These are phyloP conservation scores for Vidua chalybeata DNA, from an alignment of 2,113 vertebrate genomes.

Conservation along the genomic window DNA sequence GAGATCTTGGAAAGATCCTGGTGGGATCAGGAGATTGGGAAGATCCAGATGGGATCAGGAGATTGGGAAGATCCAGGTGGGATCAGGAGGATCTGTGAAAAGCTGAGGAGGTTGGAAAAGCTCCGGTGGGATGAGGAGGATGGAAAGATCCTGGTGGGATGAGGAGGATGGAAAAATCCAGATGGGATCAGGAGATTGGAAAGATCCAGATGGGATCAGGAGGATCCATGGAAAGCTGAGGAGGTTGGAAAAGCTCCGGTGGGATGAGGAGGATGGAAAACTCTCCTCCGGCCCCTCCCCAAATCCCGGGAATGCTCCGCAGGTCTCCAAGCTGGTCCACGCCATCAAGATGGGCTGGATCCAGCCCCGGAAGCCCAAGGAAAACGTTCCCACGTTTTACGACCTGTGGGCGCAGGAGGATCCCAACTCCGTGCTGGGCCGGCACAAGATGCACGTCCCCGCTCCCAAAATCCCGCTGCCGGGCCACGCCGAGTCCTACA, in stretches of 20 bases:
- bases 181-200: neutral
- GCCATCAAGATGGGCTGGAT: neutral
- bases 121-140: neutral
- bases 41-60: no score
- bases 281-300: rapidly evolving
- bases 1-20: no score
- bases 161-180: neutral
- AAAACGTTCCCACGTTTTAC: rapidly evolving
- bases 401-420: neutral
- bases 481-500: neutral
- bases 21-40: no score
- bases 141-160: neutral
- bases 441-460: neutral
- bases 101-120: neutral
- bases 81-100: no score
- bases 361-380: neutral
- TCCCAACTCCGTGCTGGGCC: neutral
- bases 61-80: no score
- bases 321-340: neutral
- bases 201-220: neutral
- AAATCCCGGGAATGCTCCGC: neutral
- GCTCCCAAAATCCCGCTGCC: neutral
- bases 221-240: neutral
- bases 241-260: rapidly evolving
- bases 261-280: neutral